Conservation (phyloP, 2,797 vertebrate genomes). For the Myiotriccus ornatus region DNA sequence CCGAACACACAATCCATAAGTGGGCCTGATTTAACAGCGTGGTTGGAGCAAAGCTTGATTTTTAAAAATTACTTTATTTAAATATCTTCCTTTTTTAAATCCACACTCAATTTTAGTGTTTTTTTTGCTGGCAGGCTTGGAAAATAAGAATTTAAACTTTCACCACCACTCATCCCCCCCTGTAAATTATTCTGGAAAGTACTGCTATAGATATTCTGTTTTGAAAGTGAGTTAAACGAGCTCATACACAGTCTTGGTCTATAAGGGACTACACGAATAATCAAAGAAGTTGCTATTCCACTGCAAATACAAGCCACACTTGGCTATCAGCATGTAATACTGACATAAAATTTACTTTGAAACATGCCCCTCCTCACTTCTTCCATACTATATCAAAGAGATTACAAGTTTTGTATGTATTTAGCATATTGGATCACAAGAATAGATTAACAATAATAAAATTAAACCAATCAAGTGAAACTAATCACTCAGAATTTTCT, state of each 20-base stretch:
- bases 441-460: neutral
- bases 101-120: no score
- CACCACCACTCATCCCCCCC: neutral
- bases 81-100: neutral
- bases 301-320: neutral
- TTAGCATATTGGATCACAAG: neutral
- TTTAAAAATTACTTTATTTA: neutral
- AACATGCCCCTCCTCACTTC: neutral
- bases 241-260: neutral
- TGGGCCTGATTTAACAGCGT: neutral
- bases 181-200: neutral
- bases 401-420: neutral
- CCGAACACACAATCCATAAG: neutral
- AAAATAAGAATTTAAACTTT: neutral
- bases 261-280: neutral
- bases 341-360: neutral
- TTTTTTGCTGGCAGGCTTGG: neutral
- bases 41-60: neutral
- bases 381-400: neutral
- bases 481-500: neutral
- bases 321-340: neutral
- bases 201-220: neutral
- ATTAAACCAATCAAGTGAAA: neutral
- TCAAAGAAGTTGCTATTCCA: neutral
- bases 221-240: neutral